Base-by-base conservation (phyloP, 2,797 vertebrate species). In the Cichlasoma orientale region DNA sequence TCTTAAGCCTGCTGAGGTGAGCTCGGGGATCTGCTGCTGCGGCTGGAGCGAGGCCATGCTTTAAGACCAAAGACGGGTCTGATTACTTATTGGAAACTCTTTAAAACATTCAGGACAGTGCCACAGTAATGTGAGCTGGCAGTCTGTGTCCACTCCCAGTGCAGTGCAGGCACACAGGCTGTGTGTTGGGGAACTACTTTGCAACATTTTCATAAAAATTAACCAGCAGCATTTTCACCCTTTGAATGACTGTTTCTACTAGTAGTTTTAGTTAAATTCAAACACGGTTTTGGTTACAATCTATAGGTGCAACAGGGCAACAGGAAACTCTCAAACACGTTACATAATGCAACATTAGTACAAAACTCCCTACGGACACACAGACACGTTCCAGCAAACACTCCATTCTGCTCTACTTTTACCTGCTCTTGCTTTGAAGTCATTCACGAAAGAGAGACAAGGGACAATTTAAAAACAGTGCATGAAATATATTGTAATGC, bases 401-500 rank as follows among this genome's bases (percentile, higher is more conserved):
- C 78, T 63, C 44, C 5, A 21, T 29, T 73, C 81, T 66, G 29
- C 56, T 59, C 63, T 82, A 69, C 44, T 3, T 5, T 94, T 95
- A 95, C 94, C 93, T 95, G 95, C 85, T 95, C 90, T 93, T 72
- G 87, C 95, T 95, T 93, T 90, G 88, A 89, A 83, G 91, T 89
- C 74, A 73, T 76, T 88, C 74, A 87, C 71, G 84, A 83, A 73
- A 70, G 70, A 59, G 74, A 90, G 81, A 88, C 75, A 86, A 77
- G 11, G 53, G 80, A 82, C 59, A 83, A 52, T 80, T 89, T 63
- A 84, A 89, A 89, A 88, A 72, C 41, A 79, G 38, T 52, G 56
- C 18, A 74, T 29, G 53, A 44, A 21, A 69, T 29, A 58, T 56
- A 25, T 55, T 56, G 47, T 14, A 74, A 27, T 47, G n/a, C 70